Evolutionary conservation across 2,888 invertebrate genomes (phyloP), one percentile per base, ranked within the genome.

Genomic region (Drosophila meridionalis): DNA sequence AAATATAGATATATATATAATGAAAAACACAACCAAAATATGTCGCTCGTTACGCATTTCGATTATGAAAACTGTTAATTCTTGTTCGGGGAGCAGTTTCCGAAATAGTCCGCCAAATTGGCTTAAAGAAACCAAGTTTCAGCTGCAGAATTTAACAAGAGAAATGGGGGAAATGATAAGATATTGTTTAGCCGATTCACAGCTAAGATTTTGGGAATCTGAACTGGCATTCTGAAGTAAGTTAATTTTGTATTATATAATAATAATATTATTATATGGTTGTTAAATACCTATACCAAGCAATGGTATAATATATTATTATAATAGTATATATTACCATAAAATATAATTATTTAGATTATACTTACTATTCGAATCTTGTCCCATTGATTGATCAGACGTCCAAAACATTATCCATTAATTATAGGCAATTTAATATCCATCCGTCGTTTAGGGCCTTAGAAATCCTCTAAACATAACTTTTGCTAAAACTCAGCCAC

Each of bases 1-100:
- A 32, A 47, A 40, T 32, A 65, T 53, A 69, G 55, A 72, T 63
- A 53, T 65, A 63, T 48, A 20, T 20, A 52, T 69, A 50, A 3
- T 32, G 11, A 30, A 40, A 66, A 26, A 43, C 20, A 47, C 43
- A 28, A 63, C 38, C 26, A 48, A 71, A 55, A 76, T 84, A 73
- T 87, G 74, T 75, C 57, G 61, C 67, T 59, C 36, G 66, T 78
- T 70, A 59, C 73, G 77, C 85, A 82, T 82, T 87, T 85, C 88
- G 85, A 87, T 85, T 87, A 85, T 89, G 82, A 73, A 70, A 70
- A 64, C 55, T 70, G 78, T 84, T 89, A 78, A 89, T 89, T 80
- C 84, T 78, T 71, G 89, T 73, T 57, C 45, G 59, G 85, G 82
- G 87, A 85, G 69, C 73, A 67, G 71, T 85, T 89, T 58, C 45